Evolutionary conservation across 2,797 vertebrate genomes (phyloP).

Genomic region (Merluccius polli): DNA sequence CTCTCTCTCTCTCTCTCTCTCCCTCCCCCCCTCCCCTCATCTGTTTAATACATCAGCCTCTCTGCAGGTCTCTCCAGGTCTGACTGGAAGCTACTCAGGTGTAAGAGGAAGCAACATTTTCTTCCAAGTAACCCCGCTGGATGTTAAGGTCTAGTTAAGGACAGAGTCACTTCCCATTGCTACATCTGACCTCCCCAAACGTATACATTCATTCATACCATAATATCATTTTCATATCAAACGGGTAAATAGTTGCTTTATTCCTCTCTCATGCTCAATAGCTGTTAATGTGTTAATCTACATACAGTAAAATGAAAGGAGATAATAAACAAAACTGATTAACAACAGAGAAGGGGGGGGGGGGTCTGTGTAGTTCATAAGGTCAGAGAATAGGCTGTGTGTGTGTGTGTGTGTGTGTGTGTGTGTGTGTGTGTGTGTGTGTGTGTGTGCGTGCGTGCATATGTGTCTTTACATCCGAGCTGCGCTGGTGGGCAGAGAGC

Average conservation of each 20-base stretch:
- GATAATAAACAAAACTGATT: not conserved
- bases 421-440: constrained; percentile 12
- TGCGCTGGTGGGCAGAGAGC: constrained; percentile 56
- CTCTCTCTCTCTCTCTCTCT: too few relatives aligned
- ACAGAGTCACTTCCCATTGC: not conserved
- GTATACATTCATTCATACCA: not conserved
- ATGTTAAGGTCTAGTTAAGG: not conserved
- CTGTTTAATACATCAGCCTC: not conserved
- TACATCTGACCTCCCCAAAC: not conserved
- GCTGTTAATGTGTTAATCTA: not conserved
- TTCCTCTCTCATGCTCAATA: not conserved
- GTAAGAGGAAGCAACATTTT: not conserved
- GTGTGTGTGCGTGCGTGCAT: constrained; percentile 8
- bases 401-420: constrained; percentile 14
- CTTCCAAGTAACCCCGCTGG: not conserved
- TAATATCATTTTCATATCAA: not conserved
- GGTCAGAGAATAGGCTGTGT: not conserved
- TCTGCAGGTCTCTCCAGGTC: not conserved
- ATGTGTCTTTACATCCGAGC: constrained; percentile 5
- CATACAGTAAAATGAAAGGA: not conserved
- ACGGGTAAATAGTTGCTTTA: not conserved
- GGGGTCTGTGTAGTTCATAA: not conserved
- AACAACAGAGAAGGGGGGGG: not conserved
- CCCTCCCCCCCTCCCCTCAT: not conserved
- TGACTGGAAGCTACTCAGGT: not conserved